A percentile compares a stretch with the other conserved stretches of the same genome.
Evolutionary conservation across 2,888 invertebrate species (phyloP).

Genomic region (Chalcis sispes): DNA sequence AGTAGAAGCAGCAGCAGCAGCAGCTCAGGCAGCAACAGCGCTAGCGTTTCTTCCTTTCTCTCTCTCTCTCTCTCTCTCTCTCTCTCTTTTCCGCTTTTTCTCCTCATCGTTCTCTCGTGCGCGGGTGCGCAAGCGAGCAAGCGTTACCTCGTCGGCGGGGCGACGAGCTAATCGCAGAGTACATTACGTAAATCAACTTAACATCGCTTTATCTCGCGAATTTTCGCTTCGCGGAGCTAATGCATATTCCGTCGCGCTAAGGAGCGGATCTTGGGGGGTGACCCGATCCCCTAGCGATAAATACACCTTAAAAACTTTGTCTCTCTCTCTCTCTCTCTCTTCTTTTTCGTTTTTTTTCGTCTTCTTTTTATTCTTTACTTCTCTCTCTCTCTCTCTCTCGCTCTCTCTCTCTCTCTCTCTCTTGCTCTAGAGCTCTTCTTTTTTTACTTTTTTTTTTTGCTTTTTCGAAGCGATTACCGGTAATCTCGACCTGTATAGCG

Average conservation of each 20-base stretch:
- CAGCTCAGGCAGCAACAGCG: conserved; percentile 28
- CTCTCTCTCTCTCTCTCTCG: neutral
- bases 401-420: neutral
- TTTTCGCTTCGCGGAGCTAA: conserved; percentile 58
- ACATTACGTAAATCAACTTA: conserved; percentile 58
- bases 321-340: neutral
- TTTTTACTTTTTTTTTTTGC: too few relatives aligned
- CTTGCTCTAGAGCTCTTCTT: neutral
- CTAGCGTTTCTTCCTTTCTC: neutral
- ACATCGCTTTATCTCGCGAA: conserved; percentile 56
- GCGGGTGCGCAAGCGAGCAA: neutral
- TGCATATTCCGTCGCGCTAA: conserved; percentile 55
- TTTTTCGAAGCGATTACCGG: too few relatives aligned
- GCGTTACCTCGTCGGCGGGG: neutral
- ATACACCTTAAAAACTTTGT: conserved; percentile 46
- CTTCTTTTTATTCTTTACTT: neutral
- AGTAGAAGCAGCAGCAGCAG: too few relatives aligned
- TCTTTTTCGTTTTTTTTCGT: conserved; percentile 3
- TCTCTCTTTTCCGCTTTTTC: neutral
- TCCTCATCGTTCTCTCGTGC: neutral
- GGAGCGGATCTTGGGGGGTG: conserved; percentile 28
- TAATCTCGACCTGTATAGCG: too few relatives aligned
- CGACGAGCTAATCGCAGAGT: conserved; percentile 53
- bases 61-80: conserved; percentile 1
- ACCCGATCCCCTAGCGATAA: conserved; percentile 34